phyloP scores from a whole-genome alignment of 2,888 invertebrate species.

The Spisula solida region DNA sequence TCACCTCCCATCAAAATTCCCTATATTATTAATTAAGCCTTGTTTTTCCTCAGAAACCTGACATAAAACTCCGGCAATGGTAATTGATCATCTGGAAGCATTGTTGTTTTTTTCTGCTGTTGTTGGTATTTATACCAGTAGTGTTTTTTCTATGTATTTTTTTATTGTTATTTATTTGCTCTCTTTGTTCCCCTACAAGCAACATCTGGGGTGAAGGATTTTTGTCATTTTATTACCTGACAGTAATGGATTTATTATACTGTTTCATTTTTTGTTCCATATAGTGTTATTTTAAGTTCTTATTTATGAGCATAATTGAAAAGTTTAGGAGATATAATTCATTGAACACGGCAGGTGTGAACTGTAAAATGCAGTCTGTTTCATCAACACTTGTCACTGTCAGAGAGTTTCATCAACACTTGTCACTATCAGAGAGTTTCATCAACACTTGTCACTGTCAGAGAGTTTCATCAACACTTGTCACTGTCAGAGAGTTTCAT shows the following conservation, averaged over 20 bases:
- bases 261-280: not conserved
- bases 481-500: too few species aligned
- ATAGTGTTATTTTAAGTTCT: not conserved
- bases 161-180: slow-evolving; percentile 10
- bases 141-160: not conserved
- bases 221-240: slow-evolving; percentile 19
- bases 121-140: not conserved
- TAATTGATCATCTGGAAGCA: not conserved
- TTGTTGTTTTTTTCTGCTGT: slow-evolving; percentile 1
- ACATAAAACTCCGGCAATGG: not conserved
- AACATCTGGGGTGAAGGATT: not conserved
- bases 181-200: not conserved
- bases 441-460: too few species aligned
- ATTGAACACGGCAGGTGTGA: not conserved
- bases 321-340: not conserved
- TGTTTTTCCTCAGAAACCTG: not conserved
- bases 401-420: too few species aligned
- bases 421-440: too few species aligned
- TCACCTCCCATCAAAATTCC: not conserved
- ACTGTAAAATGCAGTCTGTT: not conserved
- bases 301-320: slow-evolving; percentile 5
- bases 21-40: not conserved
- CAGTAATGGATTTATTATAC: slow-evolving; percentile 2
- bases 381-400: too few species aligned
- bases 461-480: too few species aligned